Conservation (phyloP, 2,113 vertebrate genomes). For the Nothobranchius kuhntae region DNA sequence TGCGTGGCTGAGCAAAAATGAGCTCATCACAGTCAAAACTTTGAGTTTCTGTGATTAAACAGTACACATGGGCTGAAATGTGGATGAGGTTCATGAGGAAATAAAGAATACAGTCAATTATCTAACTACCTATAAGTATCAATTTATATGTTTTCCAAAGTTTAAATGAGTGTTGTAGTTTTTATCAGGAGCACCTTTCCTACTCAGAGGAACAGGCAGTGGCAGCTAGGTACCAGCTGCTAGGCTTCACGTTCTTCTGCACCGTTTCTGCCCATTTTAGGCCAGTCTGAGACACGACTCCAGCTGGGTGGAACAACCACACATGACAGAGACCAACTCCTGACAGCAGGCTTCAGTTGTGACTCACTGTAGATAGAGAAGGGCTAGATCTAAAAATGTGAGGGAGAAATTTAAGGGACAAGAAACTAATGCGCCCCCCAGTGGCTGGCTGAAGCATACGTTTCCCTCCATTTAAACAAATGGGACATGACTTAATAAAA, state of each 20-base stretch:
- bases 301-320: conserved; percentile 82
- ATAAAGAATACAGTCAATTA: conserved; percentile 32
- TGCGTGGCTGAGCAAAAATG: not conserved
- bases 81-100: conserved; percentile 58
- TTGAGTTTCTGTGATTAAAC: conserved; percentile 42
- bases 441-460: too few species aligned
- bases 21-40: conserved; percentile 48
- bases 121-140: too few species aligned
- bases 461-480: too few species aligned
- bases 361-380: too few species aligned
- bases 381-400: too few species aligned
- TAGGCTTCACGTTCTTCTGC: conserved; percentile 79
- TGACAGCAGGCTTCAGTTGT: too few species aligned
- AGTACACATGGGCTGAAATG: conserved; percentile 44
- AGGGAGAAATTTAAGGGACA: too few species aligned
- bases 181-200: conserved; percentile 78
- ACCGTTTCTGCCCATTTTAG: conserved; percentile 82
- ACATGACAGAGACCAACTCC: conserved; percentile 58
- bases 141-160: too few species aligned
- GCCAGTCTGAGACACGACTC: conserved; percentile 79
- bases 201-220: conserved; percentile 76
- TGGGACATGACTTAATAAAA: too few species aligned
- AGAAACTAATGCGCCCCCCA: too few species aligned
- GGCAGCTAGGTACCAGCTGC: conserved; percentile 72
- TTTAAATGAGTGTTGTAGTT: conserved; percentile 30